Percentiles rank a stretch among this genome's conserved stretches.
Evolutionary conservation across 1,140 invertebrate genomes (phyloP).

Genomic region (Telenomus remus): DNA sequence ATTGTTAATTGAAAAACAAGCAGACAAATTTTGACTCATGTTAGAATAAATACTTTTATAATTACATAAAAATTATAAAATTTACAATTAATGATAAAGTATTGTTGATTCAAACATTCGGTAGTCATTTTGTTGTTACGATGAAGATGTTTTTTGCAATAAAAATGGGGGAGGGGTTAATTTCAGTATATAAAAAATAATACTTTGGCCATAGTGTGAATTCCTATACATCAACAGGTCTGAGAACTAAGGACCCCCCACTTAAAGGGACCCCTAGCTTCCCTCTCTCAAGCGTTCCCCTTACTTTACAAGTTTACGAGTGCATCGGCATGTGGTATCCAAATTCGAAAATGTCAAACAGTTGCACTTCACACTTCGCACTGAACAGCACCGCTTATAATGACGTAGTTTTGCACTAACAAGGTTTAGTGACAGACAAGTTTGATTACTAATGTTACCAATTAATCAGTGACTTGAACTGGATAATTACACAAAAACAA

Average conservation of each 20-base stretch:
- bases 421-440: constrained; percentile 9
- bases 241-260: constrained; percentile 64
- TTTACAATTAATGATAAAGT: too few species aligned
- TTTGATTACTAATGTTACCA: neutral
- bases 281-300: constrained; percentile 61
- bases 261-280: constrained; percentile 54
- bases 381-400: constrained; percentile 33
- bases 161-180: constrained; percentile 9
- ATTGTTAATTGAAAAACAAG: too few species aligned
- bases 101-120: too few species aligned
- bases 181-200: constrained; percentile 36
- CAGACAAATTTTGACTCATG: too few species aligned
- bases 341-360: constrained; percentile 76
- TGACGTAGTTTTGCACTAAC: constrained; percentile 10
- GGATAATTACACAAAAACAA: neutral
- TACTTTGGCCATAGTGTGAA: constrained; percentile 65
- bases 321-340: constrained; percentile 75
- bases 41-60: too few species aligned
- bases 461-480: neutral
- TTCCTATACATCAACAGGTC: constrained; percentile 76
- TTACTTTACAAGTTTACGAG: constrained; percentile 64
- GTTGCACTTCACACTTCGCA: constrained; percentile 69
- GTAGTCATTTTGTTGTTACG: too few species aligned
- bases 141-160: neutral
- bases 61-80: too few species aligned